Conservation (phyloP, 1,140 invertebrate genomes). For the Drosophila nebulosa region DNA sequence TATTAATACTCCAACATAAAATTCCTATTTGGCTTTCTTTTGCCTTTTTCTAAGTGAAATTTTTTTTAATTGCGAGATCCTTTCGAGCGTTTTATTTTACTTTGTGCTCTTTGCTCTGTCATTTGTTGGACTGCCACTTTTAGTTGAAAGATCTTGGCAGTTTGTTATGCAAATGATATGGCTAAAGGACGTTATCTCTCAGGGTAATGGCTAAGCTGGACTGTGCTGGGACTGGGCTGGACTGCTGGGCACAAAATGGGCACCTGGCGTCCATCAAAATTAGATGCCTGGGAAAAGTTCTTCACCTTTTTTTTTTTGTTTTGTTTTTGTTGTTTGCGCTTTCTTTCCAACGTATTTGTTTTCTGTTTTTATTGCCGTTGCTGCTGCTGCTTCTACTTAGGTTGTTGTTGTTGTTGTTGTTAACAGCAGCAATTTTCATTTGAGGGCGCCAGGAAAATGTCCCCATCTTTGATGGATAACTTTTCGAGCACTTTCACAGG, state of each 20-base stretch:
- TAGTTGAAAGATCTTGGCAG: slow-evolving; percentile 10
- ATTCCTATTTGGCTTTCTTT: too few species aligned
- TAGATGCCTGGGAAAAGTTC: not conserved
- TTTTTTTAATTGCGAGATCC: not conserved
- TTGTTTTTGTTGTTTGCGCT: too few species aligned
- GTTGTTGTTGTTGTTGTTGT: not conserved
- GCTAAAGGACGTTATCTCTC: not conserved
- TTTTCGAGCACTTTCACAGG: slow-evolving; percentile 28
- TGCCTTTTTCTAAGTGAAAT: too few species aligned
- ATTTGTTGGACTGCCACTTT: not conserved
- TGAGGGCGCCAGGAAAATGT: slow-evolving; percentile 16
- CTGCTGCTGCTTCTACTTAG: not conserved
- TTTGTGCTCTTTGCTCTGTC: not conserved
- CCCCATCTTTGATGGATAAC: slow-evolving; percentile 57
- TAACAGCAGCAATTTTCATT: slow-evolving; percentile 52
- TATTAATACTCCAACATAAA: not conserved
- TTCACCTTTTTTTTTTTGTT: not conserved
- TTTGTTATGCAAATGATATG: slow-evolving; percentile 7
- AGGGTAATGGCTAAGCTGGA: not conserved
- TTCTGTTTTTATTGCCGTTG: not conserved
- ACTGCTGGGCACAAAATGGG: not conserved
- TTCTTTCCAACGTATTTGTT: not conserved
- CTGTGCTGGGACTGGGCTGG: too few species aligned
- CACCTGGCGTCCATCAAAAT: not conserved
- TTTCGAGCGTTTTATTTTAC: not conserved